phyloP scores from a whole-genome alignment of 1,140 invertebrate genomes.

The Danaus melanippus region DNA sequence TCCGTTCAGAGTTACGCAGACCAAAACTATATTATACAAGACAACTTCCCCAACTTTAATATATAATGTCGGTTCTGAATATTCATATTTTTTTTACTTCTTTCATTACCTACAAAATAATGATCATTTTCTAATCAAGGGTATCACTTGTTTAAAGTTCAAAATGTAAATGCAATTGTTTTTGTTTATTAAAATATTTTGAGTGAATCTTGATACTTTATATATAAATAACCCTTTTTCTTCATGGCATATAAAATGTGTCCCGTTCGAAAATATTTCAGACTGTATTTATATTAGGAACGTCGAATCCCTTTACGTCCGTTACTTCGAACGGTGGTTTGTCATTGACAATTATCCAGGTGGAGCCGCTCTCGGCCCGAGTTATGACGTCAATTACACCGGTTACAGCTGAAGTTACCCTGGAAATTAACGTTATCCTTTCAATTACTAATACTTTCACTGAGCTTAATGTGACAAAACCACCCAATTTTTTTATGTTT shows the following conservation, averaged over 20 bases:
- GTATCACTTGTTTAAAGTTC: too few species aligned
- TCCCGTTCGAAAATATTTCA: too few species aligned
- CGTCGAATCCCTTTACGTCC: conserved; percentile 35
- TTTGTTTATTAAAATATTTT: too few species aligned
- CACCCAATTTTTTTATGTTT: too few species aligned
- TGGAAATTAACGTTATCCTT: conserved; percentile 26
- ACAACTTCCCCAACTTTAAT: not conserved
- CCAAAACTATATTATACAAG: conserved; percentile 1
- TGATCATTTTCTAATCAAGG: too few species aligned
- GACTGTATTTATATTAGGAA: too few species aligned
- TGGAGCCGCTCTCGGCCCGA: conserved; percentile 36
- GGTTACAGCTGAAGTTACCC: conserved; percentile 47
- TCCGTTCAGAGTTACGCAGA: conserved; percentile 4
- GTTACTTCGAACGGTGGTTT: conserved; percentile 44
- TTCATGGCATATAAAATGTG: too few species aligned
- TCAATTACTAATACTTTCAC: not conserved
- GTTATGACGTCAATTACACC: conserved; percentile 48
- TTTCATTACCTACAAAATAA: too few species aligned
- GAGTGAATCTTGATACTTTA: too few species aligned
- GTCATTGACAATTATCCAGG: conserved; percentile 55
- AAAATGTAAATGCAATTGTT: too few species aligned
- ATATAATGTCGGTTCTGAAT: conserved; percentile 10
- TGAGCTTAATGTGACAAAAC: not conserved
- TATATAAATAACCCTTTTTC: too few species aligned
- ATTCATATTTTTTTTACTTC: too few species aligned